A percentile compares a stretch with the other conserved stretches of the same genome.
These are phyloP conservation scores for Taurulus bubalis DNA, from an alignment of 2,113 vertebrate genomes.

Conservation along the genomic window DNA sequence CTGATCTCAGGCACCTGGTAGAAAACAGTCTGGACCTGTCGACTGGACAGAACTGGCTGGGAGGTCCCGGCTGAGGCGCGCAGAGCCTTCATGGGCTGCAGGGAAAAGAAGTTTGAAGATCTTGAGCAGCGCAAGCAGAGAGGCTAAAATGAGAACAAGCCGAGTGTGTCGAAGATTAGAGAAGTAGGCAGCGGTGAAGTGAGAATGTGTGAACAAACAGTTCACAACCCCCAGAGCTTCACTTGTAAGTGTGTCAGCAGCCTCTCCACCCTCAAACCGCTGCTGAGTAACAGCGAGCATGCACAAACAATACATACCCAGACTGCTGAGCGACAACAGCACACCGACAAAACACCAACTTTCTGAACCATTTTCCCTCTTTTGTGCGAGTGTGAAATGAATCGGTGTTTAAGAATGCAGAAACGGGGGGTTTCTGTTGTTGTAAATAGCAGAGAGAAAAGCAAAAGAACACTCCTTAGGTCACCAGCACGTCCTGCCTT, in stretches of 20 bases:
- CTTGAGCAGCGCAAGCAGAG: background rate
- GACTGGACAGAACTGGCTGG: constrained; percentile 82
- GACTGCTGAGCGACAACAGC: background rate
- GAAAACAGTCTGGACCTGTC: constrained; percentile 82
- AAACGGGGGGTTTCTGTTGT: background rate
- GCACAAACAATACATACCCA: background rate
- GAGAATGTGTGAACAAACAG: constrained; percentile 9
- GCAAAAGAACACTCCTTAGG: background rate
- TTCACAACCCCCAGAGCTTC: background rate
- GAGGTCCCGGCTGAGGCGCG: constrained; percentile 83
- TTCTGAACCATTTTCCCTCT: constrained; percentile 11
- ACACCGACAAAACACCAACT: background rate
- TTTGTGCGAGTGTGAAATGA: background rate
- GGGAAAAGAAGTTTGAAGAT: background rate
- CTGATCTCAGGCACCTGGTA: constrained; percentile 84
- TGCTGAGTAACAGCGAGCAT: background rate
- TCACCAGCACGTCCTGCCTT: background rate
- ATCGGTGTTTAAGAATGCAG: constrained; percentile 9
- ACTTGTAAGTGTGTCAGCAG: background rate
- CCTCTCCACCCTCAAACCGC: constrained; percentile 9
- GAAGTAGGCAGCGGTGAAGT: background rate
- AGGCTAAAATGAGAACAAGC: background rate
- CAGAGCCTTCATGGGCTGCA: constrained; percentile 84
- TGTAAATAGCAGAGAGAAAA: background rate
- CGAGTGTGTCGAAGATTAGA: background rate